Base-by-base conservation (phyloP, 2,113 vertebrate species). In the Barbus barbus region DNA sequence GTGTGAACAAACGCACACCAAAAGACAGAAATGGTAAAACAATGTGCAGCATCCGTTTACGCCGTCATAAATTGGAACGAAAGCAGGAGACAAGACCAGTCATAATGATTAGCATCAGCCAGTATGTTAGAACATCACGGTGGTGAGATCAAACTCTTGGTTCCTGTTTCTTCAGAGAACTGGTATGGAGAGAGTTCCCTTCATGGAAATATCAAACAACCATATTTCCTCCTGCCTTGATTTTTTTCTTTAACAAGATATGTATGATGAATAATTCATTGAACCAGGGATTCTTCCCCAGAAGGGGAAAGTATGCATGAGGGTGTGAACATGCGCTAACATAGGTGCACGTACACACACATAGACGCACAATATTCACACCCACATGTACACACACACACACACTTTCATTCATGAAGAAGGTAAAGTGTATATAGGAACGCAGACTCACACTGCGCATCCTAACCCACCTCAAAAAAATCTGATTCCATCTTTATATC, bases 261-360 rank as follows among this genome's bases (percentile, higher is more conserved):
- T 83, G 76, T 33, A 14, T 69, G 83, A 91, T 93, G 78, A 90
- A 92, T 91, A 91, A 91, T 90, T 84, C 85, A 94, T 90, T 9
- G 58, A 28, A 33, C 22, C 22, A 63, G 75, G 87, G 87, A 85
- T 87, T 61, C 71, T 82, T 58, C 88, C 86, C 78, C 88, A 89
- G 88, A 82, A 81, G 44, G 75, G 8, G 26, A 24, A 44, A 26
- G 63, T 26, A 9, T 3, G 3, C 76, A 41, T 61, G 20, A 61
- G 31, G n/a, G 22, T 78, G 53, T 41, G 33, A 51, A 60, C 51
- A 56, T 48, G 72, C 44, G 26, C 71, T 73, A 69, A 67, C 81
- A 79, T 67, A 69, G 58, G 75, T 83, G 83, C 85, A 74, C 26
- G 13, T 58, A 51, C 53, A 78, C 74, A 31, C 74, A 31, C 75